A percentile compares a stretch with the other conserved stretches of the same genome.
Evolutionary conservation across 1,140 invertebrate genomes (phyloP).

Genomic region (Zaprionus tsacasi): DNA sequence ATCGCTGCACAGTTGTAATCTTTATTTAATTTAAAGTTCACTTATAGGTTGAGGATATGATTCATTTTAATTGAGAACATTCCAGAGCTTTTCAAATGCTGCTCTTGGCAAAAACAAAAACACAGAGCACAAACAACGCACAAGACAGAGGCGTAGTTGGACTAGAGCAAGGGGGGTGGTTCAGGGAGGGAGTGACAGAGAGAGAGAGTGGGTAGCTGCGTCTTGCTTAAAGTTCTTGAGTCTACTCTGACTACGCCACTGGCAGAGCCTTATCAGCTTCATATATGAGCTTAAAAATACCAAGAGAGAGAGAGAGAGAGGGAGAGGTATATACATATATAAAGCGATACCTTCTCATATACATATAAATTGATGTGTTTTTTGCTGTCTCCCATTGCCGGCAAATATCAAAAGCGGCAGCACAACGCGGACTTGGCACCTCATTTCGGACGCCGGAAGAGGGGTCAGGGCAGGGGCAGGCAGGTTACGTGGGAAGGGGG

Average conservation of each 20-base stretch:
- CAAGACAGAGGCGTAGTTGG: slow-evolving; percentile 2
- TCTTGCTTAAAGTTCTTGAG: background rate
- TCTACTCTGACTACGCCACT: slow-evolving; percentile 6
- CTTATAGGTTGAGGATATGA: slow-evolving; percentile 79
- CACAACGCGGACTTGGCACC: slow-evolving; percentile 33
- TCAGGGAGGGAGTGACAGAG: background rate
- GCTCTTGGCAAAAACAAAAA: slow-evolving; percentile 16
- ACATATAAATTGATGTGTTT: slow-evolving; percentile 1
- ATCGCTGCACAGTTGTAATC: slow-evolving; percentile 57
- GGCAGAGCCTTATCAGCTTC: slow-evolving; percentile 17
- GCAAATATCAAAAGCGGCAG: slow-evolving; percentile 54
- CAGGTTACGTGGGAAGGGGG: background rate
- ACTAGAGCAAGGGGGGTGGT: background rate
- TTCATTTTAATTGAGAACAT: slow-evolving; percentile 77
- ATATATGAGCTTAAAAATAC: slow-evolving; percentile 9
- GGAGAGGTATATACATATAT: background rate
- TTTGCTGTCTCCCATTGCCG: slow-evolving; percentile 31
- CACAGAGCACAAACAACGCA: slow-evolving; percentile 1
- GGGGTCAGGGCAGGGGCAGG: background rate
- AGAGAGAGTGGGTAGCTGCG: background rate
- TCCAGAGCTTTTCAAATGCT: slow-evolving; percentile 48
- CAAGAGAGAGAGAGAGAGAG: background rate
- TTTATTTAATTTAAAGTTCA: slow-evolving; percentile 77
- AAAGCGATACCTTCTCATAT: background rate
- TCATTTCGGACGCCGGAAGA: background rate